These are phyloP conservation scores for Scomberomorus guttatus DNA, from an alignment of 2,797 vertebrate genomes.

Conservation along the genomic window DNA sequence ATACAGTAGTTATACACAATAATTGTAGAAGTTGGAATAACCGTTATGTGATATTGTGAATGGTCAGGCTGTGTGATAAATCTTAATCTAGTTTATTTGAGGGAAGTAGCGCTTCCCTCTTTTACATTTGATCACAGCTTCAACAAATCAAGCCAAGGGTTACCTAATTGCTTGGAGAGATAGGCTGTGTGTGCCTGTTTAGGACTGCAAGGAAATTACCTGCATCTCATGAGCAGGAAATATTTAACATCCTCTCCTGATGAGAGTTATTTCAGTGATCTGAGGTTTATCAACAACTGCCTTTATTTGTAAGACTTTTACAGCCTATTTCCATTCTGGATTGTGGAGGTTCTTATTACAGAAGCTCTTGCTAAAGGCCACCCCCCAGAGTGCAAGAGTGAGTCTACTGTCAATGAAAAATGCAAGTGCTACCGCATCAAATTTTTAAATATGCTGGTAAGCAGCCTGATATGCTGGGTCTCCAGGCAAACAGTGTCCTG, in stretches of 20 bases:
- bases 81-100: conserved; percentile 32
- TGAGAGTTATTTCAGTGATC: conserved; percentile 50
- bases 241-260: conserved; percentile 54
- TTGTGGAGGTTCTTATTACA: conserved; percentile 14
- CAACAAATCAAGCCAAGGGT: conserved; percentile 49
- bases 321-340: conserved; percentile 33
- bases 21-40: conserved; percentile 9
- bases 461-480: conserved; percentile 47
- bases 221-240: conserved; percentile 47
- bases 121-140: conserved; percentile 47
- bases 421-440: conserved; percentile 38
- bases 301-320: conserved; percentile 50
- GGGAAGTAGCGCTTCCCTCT: conserved; percentile 6
- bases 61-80: conserved; percentile 20
- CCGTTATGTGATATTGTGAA: neutral
- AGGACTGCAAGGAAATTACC: conserved; percentile 50
- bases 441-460: conserved; percentile 59
- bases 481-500: conserved; percentile 45
- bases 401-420: conserved; percentile 44
- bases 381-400: conserved; percentile 16
- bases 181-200: conserved; percentile 19
- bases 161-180: conserved; percentile 58
- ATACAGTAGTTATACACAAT: conserved; percentile 9
- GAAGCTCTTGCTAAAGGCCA: conserved; percentile 40
- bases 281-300: conserved; percentile 53